Conservation (phyloP, 92 coral and sea anemone species). For the Anthopleura xanthogrammica region DNA sequence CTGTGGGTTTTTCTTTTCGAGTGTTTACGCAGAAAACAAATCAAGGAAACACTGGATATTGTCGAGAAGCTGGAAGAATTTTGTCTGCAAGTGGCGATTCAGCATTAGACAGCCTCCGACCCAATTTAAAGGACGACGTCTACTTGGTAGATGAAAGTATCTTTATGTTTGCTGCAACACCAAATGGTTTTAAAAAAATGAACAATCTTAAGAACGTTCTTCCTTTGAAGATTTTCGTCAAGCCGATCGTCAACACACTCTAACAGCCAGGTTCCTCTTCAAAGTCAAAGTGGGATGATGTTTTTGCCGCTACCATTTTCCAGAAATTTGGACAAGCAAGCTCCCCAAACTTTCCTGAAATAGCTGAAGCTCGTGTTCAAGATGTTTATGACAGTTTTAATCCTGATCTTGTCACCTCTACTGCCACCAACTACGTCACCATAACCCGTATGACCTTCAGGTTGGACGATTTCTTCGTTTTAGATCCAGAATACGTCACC, state of each 20-base stretch:
- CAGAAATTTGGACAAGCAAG: constrained; percentile 44
- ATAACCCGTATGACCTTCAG: constrained; percentile 40
- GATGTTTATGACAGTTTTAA: constrained; percentile 35
- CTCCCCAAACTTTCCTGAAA: constrained; percentile 25
- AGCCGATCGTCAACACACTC: constrained; percentile 28
- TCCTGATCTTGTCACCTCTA: constrained; percentile 47
- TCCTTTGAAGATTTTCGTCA: constrained; percentile 30
- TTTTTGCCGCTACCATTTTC: constrained; percentile 24
- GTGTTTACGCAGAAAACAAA: constrained; percentile 24
- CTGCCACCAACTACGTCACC: constrained; percentile 42
- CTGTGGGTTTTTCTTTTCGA: background rate
- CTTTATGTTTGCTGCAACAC: constrained; percentile 25
- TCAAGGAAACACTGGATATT: constrained; percentile 1
- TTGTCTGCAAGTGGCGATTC: constrained; percentile 33
- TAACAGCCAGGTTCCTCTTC: constrained; percentile 5
- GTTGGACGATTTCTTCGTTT: constrained; percentile 33
- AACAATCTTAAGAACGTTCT: constrained; percentile 2
- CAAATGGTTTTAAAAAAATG: background rate
- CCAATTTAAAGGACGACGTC: constrained; percentile 27
- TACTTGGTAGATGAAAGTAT: constrained; percentile 25
- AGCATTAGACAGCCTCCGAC: constrained; percentile 16
- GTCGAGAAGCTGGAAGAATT: constrained; percentile 23
- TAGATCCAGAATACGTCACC: constrained; percentile 36
- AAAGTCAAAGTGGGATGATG: constrained; percentile 20
- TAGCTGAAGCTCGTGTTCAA: background rate